Conservation (phyloP, 2,797 vertebrate genomes). For the Fringilla coelebs region DNA sequence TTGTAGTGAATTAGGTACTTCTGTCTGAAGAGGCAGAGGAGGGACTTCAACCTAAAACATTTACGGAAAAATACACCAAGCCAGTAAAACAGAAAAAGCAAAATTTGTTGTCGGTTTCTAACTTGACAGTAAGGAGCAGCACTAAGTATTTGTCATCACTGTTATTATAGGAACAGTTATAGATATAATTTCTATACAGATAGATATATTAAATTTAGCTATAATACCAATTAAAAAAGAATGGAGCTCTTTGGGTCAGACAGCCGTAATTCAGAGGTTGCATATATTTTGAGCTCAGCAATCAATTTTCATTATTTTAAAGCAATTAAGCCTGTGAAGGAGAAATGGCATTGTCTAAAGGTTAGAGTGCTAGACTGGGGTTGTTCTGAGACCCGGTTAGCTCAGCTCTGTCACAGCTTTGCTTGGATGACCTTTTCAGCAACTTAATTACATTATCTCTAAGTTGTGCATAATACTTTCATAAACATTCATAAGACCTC, state of each 20-base stretch:
- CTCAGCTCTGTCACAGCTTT: background rate
- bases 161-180: background rate
- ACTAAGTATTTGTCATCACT: background rate
- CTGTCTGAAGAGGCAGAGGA: background rate
- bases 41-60: background rate
- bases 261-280: background rate
- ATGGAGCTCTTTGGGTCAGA: background rate
- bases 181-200: background rate
- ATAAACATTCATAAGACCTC: background rate
- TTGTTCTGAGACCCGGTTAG: background rate
- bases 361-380: background rate
- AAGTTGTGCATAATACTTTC: background rate
- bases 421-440: background rate
- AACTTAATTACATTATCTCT: background rate
- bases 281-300: background rate
- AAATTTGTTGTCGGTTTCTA: background rate
- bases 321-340: background rate
- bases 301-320: background rate
- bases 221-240: background rate
- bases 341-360: background rate
- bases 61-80: background rate
- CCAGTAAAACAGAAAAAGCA: background rate
- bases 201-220: no score
- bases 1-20: background rate
- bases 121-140: background rate